Base-by-base conservation (phyloP, 2,113 vertebrate species). In the Camelus bactrianus region DNA sequence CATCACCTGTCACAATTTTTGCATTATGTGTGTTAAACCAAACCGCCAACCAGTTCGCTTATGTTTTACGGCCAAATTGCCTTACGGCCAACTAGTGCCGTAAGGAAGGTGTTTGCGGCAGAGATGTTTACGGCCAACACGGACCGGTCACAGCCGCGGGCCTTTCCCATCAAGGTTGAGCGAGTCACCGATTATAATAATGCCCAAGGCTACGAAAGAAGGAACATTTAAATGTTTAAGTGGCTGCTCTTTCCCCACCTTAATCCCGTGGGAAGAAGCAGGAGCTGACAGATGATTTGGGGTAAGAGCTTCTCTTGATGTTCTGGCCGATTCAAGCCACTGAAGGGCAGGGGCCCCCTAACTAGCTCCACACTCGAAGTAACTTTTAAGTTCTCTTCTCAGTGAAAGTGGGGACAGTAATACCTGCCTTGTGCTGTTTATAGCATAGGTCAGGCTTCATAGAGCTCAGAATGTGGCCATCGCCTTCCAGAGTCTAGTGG, bases 111-210 rank as follows among this genome's bases (percentile, higher is more conserved):
- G 35, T 56, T 54, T 38, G 52, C 52, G 14, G 76, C 76, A 38
- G 38, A 79, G 52, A 35, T 1, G 50, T 79, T 35, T n/a, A 35
- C 52, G 3, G 52, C 76, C 22, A 35, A 30, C 35, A 9, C n/a
- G 20, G n/a, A 38, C 52, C 4, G 1, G 24, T 22, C 22, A 32
- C 17, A 13, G 10, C 19, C 2, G 0, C 12, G 15, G 30, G 2
- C 10, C 35, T 81, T 79, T 28, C 73, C 13, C 30, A 24, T 19
- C 30, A 24, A 38, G 35, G 12, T 69, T 70, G 50, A 4, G 20
- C 50, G 48, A 42, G 50, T 50, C 58, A n/a, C n/a, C 12, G 32
- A 67, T 54, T 24, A 60, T 8, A 28, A 19, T 26, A 52, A 65
- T 42, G 76, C 60, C 35, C 48, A 24, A 19, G 48, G 19, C 80